These are phyloP conservation scores for Garra rufa DNA, from an alignment of 2,113 vertebrate genomes.

Conservation along the genomic window DNA sequence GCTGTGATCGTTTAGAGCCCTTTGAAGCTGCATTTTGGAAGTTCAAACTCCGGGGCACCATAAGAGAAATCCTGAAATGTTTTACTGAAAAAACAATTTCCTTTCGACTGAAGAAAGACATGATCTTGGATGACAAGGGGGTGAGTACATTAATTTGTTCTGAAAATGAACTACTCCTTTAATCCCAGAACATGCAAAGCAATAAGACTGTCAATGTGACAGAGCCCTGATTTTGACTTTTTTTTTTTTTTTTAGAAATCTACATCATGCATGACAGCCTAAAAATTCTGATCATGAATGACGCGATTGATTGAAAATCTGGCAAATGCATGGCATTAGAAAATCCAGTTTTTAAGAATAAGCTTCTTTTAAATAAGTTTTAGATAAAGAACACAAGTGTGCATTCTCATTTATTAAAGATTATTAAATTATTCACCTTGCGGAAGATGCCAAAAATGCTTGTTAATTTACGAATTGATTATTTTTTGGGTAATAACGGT, in stretches of 20 bases:
- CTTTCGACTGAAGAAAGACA: too few species aligned
- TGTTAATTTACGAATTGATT: constrained; percentile 24
- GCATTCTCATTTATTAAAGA: neutral
- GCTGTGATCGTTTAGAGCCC: too few species aligned
- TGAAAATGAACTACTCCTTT: too few species aligned
- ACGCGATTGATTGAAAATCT: neutral
- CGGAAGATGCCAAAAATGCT: neutral
- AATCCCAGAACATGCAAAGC: constrained; percentile 1
- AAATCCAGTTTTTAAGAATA: neutral
- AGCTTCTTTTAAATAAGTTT: neutral
- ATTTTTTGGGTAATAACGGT: constrained; percentile 53
- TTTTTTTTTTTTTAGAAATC: too few species aligned
- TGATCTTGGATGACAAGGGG: too few species aligned
- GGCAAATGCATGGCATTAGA: neutral
- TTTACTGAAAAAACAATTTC: too few species aligned
- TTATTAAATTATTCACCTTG: neutral
- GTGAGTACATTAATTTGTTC: too few species aligned
- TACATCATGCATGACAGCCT: neutral
- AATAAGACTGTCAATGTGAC: neutral
- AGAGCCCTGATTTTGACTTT: neutral
- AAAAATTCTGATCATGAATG: neutral
- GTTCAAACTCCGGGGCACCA: too few species aligned
- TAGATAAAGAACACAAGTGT: neutral
- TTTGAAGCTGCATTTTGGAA: too few species aligned
- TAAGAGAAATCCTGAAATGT: too few species aligned